A percentile compares a stretch with the other conserved stretches of the same genome.
Evolutionary conservation across 2,113 vertebrate genomes (phyloP).

Genomic region (Prietella phreatophila): DNA sequence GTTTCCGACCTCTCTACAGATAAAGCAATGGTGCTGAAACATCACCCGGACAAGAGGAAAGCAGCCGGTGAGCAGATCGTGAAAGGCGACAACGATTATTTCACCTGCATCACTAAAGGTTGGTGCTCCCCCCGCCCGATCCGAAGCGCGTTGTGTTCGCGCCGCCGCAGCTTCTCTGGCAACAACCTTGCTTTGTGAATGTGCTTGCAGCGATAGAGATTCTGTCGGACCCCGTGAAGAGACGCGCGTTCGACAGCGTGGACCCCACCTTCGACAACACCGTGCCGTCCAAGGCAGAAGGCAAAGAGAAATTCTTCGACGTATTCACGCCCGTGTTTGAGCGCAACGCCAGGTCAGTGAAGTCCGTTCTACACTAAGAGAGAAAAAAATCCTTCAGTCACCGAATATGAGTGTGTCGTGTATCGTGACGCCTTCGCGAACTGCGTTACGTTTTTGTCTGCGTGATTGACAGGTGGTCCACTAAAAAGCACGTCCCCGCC

Average conservation of each 20-base stretch:
- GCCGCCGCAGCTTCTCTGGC: background rate
- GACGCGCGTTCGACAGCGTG: conserved; percentile 96
- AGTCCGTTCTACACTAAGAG: background rate
- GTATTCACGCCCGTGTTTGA: conserved; percentile 88
- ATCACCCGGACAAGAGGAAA: conserved; percentile 98
- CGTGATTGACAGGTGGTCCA: conserved; percentile 80
- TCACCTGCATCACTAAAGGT: conserved; percentile 99
- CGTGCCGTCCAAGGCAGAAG: conserved; percentile 91
- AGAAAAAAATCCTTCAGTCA: background rate
- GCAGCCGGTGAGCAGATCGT: conserved; percentile 94
- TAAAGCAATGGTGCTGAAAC: conserved; percentile 96
- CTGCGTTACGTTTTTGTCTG: background rate
- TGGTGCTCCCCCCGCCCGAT: conserved; percentile 1
- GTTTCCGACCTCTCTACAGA: conserved; percentile 68
- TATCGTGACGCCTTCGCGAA: background rate
- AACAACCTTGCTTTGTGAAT: background rate
- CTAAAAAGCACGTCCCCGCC: conserved; percentile 87
- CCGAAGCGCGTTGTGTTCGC: background rate
- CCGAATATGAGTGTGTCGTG: background rate
- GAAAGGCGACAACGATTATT: conserved; percentile 98
- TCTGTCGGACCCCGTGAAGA: conserved; percentile 89
- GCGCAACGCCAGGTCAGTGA: conserved; percentile 86
- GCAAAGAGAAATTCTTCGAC: conserved; percentile 92
- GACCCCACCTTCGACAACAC: conserved; percentile 95
- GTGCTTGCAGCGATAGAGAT: conserved; percentile 86